These are phyloP conservation scores for Clivina fossor DNA, from an alignment of 2,888 invertebrate species.

Conservation along the genomic window DNA sequence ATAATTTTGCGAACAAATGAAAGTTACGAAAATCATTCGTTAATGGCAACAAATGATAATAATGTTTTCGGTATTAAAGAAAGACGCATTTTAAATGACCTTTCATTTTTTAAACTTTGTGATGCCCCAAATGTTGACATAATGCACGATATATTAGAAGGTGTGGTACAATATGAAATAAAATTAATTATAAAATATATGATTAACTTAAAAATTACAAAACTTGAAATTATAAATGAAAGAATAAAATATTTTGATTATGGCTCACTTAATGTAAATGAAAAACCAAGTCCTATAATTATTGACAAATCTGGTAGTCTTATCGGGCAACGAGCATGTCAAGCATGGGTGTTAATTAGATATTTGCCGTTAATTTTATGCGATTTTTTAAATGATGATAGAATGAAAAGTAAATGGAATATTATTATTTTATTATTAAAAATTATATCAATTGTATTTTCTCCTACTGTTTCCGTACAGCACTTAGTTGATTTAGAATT, in stretches of 20 bases:
- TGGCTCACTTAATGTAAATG: conserved; percentile 17
- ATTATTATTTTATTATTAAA: conserved; percentile 18
- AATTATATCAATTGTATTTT: conserved; percentile 26
- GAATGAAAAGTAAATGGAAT: conserved; percentile 4
- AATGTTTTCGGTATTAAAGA: conserved; percentile 35
- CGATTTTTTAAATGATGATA: conserved; percentile 4
- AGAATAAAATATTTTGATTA: conserved; percentile 29
- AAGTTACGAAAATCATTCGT: conserved; percentile 19
- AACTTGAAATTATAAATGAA: conserved; percentile 18
- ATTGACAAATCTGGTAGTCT: conserved; percentile 28
- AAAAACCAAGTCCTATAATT: conserved; percentile 27
- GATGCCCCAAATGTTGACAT: conserved; percentile 37
- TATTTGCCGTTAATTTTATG: conserved; percentile 34
- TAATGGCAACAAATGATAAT: not conserved
- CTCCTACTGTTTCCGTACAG: conserved; percentile 3
- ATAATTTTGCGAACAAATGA: conserved; percentile 29
- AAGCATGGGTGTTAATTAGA: conserved; percentile 30
- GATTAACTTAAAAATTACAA: conserved; percentile 10
- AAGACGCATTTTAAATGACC: conserved; percentile 35
- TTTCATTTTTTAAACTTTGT: conserved; percentile 37
- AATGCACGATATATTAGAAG: conserved; percentile 41
- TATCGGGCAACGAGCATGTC: conserved; percentile 32
- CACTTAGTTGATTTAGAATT: conserved; percentile 21
- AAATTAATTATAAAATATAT: conserved; percentile 29
- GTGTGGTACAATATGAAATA: conserved; percentile 35